These are phyloP conservation scores for Hyla sarda DNA, from an alignment of 2,113 vertebrate species.

Conservation along the genomic window DNA sequence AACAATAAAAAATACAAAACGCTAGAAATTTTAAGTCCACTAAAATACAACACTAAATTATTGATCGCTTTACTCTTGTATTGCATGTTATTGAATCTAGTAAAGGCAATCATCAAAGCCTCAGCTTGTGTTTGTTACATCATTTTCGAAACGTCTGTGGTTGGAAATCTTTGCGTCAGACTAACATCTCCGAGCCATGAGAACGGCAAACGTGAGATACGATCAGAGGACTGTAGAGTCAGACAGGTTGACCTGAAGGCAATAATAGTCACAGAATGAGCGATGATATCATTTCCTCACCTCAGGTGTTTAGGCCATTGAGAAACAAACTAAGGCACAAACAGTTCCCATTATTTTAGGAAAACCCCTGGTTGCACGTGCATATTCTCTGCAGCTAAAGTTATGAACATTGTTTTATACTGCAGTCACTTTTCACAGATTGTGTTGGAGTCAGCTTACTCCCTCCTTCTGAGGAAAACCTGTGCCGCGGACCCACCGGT, in stretches of 20 bases:
- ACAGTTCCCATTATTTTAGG: background rate
- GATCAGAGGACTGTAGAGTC: background rate
- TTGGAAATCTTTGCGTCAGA: background rate
- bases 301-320: background rate
- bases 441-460: no score
- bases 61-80: background rate
- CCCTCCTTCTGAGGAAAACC: no score
- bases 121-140: background rate
- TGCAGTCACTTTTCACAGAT: background rate
- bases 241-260: slow-evolving; percentile 17
- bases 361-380: background rate
- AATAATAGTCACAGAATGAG: background rate
- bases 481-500: no score
- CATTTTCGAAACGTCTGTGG: background rate
- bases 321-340: background rate
- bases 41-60: background rate
- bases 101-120: no score
- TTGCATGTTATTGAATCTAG: background rate
- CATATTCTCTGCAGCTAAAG: background rate
- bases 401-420: background rate
- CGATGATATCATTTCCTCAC: background rate
- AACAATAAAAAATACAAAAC: no score
- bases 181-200: background rate
- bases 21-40: no score
- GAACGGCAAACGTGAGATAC: background rate